Base-by-base conservation (phyloP, 2,797 vertebrate genomes). In the Girardinus metallicus region DNA sequence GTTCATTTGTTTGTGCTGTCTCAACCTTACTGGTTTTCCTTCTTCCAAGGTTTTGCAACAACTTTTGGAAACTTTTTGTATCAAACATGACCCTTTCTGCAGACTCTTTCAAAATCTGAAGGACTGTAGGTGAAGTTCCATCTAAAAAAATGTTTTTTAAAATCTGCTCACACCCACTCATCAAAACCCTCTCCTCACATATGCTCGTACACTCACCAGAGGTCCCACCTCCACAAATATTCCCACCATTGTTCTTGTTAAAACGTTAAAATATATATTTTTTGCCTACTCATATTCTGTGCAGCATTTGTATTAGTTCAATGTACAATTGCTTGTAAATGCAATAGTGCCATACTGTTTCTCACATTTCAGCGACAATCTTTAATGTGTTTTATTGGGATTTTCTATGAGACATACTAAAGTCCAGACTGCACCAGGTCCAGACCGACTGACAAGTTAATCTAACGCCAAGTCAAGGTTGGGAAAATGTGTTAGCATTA, bases 131-230 rank as follows among this genome's bases (percentile, higher is more conserved):
- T 64, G 76, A 46, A 64, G 71, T 74, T 80, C 57, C 34, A 83
- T 85, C 77, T 86, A 75, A 88, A 89, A 91, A 57, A 85, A 9
- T 41, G 4, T 41, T 41, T 39, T 39, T 39, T 39, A 39, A 49
- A 23, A 78, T 12, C 82, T 89, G 87, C 80, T 85, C 75, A 86
- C 74, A 43, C 85, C 82, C 76, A 86, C 88, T 88, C 84, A 68
- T 47, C 70, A 78, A 84, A 51, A 86, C 80, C 79, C 75, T 86
- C 74, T 7, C 81, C 83, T 89, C 74, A 80, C 84, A 74, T 64
- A 73, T 49, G 84, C 78, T 71, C 76, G 73, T 80, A 78, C 75
- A 66, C 74, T 77, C 80, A 75, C 78, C 76, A 79, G 71, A 57
- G 44, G 47, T 74, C 73, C 79, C 78, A 79, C 87, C 74, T 81